Conservation (phyloP, 2,888 invertebrate genomes). For the Trachelus tabidus region DNA sequence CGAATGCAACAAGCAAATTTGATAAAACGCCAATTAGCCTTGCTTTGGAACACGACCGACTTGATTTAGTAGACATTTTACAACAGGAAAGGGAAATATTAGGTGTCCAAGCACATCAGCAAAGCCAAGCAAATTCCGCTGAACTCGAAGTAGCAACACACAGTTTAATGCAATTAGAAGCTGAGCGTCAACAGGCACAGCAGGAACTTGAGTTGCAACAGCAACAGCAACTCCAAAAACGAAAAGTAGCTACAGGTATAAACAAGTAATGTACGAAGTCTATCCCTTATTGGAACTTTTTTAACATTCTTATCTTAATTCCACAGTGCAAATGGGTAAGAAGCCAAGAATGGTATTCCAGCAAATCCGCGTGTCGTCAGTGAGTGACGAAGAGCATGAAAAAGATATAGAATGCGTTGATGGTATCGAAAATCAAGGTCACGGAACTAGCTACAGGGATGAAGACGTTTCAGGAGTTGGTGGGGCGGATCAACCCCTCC, state of each 20-base stretch:
- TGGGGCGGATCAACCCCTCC: constrained; percentile 67
- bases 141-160: constrained; percentile 60
- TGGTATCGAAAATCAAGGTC: constrained; percentile 31
- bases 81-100: constrained; percentile 64
- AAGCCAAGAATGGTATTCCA: constrained; percentile 58
- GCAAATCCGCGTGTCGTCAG: constrained; percentile 51
- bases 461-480: constrained; percentile 47
- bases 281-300: neutral
- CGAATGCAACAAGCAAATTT: constrained; percentile 77
- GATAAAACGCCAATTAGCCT: constrained; percentile 77
- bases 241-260: constrained; percentile 45
- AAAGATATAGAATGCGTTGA: constrained; percentile 44
- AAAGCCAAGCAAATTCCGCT: constrained; percentile 47
- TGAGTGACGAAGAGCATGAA: constrained; percentile 49
- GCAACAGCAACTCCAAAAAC: constrained; percentile 35
- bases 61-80: constrained; percentile 72
- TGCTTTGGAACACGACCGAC: constrained; percentile 74
- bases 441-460: constrained; percentile 43
- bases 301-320: neutral
- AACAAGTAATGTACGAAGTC: neutral
- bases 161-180: constrained; percentile 56
- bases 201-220: constrained; percentile 48
- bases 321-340: constrained; percentile 43
- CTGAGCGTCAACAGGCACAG: constrained; percentile 48
- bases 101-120: constrained; percentile 40